Evolutionary conservation across 2,888 invertebrate genomes (phyloP), one percentile per base, ranked within the genome.

Genomic region (Meiosimyza platycephala): DNA sequence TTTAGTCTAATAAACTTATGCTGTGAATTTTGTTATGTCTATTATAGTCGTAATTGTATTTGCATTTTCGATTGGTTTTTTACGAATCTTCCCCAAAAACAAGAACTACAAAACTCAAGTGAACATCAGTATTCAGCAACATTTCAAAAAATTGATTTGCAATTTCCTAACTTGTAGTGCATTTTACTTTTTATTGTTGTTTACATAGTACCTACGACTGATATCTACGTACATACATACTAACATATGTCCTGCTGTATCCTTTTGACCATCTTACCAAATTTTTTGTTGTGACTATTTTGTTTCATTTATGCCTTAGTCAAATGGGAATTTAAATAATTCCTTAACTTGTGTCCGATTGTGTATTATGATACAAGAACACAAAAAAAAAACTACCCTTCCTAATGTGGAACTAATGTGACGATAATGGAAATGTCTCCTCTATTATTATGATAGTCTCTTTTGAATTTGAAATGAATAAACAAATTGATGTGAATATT

Each of bases 151-250:
- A 28, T 57, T 57, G 22, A 28, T 50, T 64, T 64, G 64, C 48
- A 64, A 62, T 50, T 64, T 47, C 13, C 16, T 16, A 28, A 40
- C 6, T 22, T 50, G 50, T 64, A 18, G 48, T 50, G 50, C 48
- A 48, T 52, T 65, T 68, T 65, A 28, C 54, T 55, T 51, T 63
- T 74, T 52, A 60, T 71, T 59, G 48, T 55, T 68, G 28, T 68
- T 68, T 50, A 63, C 51, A 18, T 55, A 16, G n/a, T 4, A 22
- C 22, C 22, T 22, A 22, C 16, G 12, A 9, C 59, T 48, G 64
- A 13, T 64, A 70, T 47, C n/a, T 54, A 54, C 28, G 59, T 22
- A 59, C 13, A 9, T 28, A 18, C 22, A 7, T 18, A 22, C 22
- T 7, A 9, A 22, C 2, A 2, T 22, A 22, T 59, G 59, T 59